Conservation (phyloP, 2,888 invertebrate genomes). For the Glaucopsyche alexis region DNA sequence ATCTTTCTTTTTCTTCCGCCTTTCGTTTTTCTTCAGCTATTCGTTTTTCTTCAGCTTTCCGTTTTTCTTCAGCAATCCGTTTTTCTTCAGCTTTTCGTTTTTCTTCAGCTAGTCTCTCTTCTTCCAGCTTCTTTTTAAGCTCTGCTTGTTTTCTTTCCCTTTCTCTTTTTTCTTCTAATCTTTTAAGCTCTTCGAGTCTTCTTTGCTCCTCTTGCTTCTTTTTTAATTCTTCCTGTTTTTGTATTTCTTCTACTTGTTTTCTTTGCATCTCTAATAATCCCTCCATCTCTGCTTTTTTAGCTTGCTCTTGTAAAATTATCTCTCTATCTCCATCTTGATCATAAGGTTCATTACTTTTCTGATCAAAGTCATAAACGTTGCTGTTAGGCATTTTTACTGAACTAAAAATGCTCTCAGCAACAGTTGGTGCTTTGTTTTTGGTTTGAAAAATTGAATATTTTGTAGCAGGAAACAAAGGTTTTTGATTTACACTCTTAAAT, state of each 20-base stretch:
- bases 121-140: slow-evolving; percentile 55
- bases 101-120: slow-evolving; percentile 41
- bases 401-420: slow-evolving; percentile 61
- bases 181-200: slow-evolving; percentile 40
- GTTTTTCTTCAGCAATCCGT: slow-evolving; percentile 61
- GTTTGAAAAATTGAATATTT: slow-evolving; percentile 63
- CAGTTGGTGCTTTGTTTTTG: slow-evolving; percentile 62
- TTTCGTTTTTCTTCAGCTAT: slow-evolving; percentile 58
- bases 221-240: slow-evolving; percentile 41
- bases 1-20: slow-evolving; percentile 57
- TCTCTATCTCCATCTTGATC: slow-evolving; percentile 31
- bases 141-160: slow-evolving; percentile 51
- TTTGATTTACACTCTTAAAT: slow-evolving; percentile 58
- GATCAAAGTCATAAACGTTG: slow-evolving; percentile 59
- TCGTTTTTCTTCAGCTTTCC: slow-evolving; percentile 57
- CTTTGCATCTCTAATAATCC: slow-evolving; percentile 28
- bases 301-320: neutral
- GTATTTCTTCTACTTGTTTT: slow-evolving; percentile 29
- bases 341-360: slow-evolving; percentile 43
- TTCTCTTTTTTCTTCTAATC: slow-evolving; percentile 47
- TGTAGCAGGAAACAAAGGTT: slow-evolving; percentile 33
- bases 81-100: slow-evolving; percentile 51
- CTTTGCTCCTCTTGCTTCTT: slow-evolving; percentile 36
- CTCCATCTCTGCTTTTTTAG: slow-evolving; percentile 47
- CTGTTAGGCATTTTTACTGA: slow-evolving; percentile 48